Percentiles rank a stretch among this genome's conserved stretches.
phyloP scores from a whole-genome alignment of 2,113 vertebrate genomes.

The Nestor notabilis region DNA sequence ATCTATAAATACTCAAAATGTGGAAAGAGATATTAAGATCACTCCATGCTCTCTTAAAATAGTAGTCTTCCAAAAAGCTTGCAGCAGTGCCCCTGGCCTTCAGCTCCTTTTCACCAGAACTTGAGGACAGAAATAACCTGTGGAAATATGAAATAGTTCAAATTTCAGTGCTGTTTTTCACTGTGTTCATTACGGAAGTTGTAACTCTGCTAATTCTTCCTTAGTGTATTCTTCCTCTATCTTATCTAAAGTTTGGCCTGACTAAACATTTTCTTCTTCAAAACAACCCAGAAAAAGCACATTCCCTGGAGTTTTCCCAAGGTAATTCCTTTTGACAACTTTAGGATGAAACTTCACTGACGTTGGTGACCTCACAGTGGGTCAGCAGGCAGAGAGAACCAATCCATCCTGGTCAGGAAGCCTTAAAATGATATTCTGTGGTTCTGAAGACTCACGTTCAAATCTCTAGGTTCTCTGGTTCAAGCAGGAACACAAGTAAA shows the following conservation, averaged over 20 bases:
- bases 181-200: neutral
- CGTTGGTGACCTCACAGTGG: neutral
- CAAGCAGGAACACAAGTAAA: neutral
- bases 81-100: neutral
- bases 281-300: neutral
- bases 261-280: neutral
- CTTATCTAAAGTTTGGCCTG: neutral
- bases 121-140: neutral
- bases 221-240: neutral
- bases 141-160: neutral
- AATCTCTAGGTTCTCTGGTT: neutral
- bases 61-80: neutral
- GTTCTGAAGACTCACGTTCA: neutral
- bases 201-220: neutral
- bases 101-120: neutral
- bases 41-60: neutral
- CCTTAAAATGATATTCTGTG: neutral
- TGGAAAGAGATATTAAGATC: neutral
- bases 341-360: neutral
- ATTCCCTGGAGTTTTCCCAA: neutral
- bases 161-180: neutral
- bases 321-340: neutral
- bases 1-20: neutral
- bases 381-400: neutral
- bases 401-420: neutral